Evolutionary conservation across 2,888 invertebrate species (phyloP).

Genomic region (Crematogaster levior): DNA sequence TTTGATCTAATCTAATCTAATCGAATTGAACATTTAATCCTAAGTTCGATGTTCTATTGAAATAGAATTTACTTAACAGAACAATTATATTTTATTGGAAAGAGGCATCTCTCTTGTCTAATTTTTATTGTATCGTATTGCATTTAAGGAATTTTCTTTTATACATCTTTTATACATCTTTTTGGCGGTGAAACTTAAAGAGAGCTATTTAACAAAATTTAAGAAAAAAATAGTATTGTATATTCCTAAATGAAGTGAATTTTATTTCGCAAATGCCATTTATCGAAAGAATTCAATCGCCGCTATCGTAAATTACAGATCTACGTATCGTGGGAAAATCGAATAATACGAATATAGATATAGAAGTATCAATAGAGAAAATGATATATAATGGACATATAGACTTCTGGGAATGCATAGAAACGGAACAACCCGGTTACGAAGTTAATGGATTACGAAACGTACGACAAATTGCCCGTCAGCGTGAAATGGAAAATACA

Average conservation of each 20-base stretch:
- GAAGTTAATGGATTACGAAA: conserved; percentile 49
- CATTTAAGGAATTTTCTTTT: not conserved
- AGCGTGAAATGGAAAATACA: conserved; percentile 37
- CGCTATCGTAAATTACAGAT: conserved; percentile 14
- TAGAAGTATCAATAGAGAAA: conserved; percentile 47
- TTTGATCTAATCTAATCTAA: no score
- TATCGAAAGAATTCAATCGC: conserved; percentile 14
- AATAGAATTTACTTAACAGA: not conserved
- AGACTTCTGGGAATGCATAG: conserved; percentile 44
- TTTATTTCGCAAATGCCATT: not conserved
- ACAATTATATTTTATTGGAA: not conserved
- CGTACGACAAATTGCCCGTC: conserved; percentile 55
- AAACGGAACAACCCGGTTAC: conserved; percentile 34
- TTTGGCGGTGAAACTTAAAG: not conserved
- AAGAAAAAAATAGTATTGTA: not conserved
- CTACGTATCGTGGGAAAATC: conserved; percentile 25
- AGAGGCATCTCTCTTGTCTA: not conserved
- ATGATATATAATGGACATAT: conserved; percentile 47
- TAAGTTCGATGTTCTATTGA: not conserved
- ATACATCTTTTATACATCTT: not conserved
- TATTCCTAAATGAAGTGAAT: not conserved
- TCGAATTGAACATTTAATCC: not conserved
- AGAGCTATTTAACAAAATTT: not conserved
- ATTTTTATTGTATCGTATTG: not conserved
- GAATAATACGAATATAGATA: conserved; percentile 45